Evolutionary conservation across 2,797 vertebrate genomes (phyloP), one percentile per base, ranked within the genome.

Genomic region (Caiman crocodilus): DNA sequence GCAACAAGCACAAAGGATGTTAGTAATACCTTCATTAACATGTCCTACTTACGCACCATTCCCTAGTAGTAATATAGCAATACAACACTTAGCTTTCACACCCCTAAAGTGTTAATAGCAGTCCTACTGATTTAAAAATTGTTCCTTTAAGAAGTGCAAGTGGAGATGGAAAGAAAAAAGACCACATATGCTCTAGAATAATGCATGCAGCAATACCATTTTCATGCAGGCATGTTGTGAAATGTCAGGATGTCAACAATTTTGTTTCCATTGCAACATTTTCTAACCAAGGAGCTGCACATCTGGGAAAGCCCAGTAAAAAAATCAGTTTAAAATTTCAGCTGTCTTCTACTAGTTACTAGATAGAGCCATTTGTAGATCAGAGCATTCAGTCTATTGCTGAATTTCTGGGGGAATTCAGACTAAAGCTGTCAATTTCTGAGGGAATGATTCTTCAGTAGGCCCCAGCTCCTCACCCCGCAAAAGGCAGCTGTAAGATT

Each of bases 121-220:
- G 14, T 42, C 73, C 1, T 28, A 91, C 92, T 59, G 73, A 2
- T 50, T 93, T 92, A 35, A 1, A 50, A 2, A 0, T 77, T 74
- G 94, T 13, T 82, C 87, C 94, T 93, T 89, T 28, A n/a, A 20
- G 94, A 4, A 6, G 86, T 65, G 93, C 84, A 74, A 93, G 91
- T 94, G 95, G 94, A 96, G 88, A 67, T 9, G 95, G 94, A 82
- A 84, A 84, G 90, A 89, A 94, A 91, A 90, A 78, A 95, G 93
- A 87, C 84, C 94, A 93, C 93, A 90, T 90, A 91, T 12, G 84
- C 90, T 96, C 94, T 95, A 96, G 95, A 96, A 94, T 92, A 85
- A 73, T 91, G 94, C 88, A 91, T 94, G 95, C 93, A 91, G 8
- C 79, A 94, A 84, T 85, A 76, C 82, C 0, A 1, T 93, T 94